Percentiles rank a stretch among this genome's conserved stretches.
Evolutionary conservation across 2,888 invertebrate species (phyloP).

Genomic region (Abrostola tripartita): DNA sequence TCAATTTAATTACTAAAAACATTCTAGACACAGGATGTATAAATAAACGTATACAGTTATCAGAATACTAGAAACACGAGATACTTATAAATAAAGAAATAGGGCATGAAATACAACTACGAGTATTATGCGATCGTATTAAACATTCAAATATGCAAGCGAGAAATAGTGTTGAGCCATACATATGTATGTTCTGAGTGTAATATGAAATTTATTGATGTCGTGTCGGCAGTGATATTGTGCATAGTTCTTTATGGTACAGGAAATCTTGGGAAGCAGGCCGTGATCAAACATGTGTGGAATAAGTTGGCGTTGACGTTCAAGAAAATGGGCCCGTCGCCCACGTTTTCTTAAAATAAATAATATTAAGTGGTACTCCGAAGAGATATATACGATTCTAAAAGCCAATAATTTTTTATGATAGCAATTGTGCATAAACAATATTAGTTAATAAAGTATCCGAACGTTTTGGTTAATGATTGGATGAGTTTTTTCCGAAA

Average conservation of each 20-base stretch:
- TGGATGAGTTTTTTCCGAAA: background rate
- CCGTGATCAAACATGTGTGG: constrained; percentile 49
- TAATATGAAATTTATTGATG: constrained; percentile 52
- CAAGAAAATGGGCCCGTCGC: constrained; percentile 44
- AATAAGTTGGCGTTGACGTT: constrained; percentile 19
- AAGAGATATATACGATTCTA: constrained; percentile 22
- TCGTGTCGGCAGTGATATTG: constrained; percentile 44
- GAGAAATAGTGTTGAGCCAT: constrained; percentile 56
- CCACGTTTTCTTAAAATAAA: constrained; percentile 34
- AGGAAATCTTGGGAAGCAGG: constrained; percentile 53
- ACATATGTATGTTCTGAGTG: constrained; percentile 50
- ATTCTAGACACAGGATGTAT: constrained; percentile 39
- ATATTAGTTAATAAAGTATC: constrained; percentile 10
- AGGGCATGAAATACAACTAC: constrained; percentile 52
- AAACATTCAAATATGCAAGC: constrained; percentile 65
- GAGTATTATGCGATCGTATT: constrained; percentile 60
- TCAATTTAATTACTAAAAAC: constrained; percentile 14
- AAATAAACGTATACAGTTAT: constrained; percentile 24
- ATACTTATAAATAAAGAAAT: constrained; percentile 48
- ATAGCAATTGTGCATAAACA: background rate
- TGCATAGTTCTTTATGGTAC: constrained; percentile 48
- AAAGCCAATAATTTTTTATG: constrained; percentile 25
- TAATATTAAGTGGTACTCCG: constrained; percentile 32
- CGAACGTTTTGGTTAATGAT: background rate
- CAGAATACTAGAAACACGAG: constrained; percentile 18